phyloP scores from a whole-genome alignment of 2,888 invertebrate species.

The Loripinus fragilis region DNA sequence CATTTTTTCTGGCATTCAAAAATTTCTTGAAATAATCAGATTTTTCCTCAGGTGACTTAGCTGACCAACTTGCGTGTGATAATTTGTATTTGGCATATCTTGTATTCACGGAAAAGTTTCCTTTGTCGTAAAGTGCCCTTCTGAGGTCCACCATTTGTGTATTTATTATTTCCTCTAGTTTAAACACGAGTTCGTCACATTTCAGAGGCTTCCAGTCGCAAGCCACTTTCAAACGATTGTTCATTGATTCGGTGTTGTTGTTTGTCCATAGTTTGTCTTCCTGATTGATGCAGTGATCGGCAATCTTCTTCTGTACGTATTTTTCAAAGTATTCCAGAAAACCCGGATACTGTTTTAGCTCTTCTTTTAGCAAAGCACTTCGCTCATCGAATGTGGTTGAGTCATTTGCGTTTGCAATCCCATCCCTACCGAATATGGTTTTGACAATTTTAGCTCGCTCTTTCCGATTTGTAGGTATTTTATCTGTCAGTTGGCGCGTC shows the following conservation, averaged over 20 bases:
- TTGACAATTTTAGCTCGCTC: neutral
- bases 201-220: slow-evolving; percentile 42
- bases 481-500: neutral
- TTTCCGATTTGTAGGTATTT: neutral
- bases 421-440: slow-evolving; percentile 31
- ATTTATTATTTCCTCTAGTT: slow-evolving; percentile 20
- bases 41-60: neutral
- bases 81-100: neutral
- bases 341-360: neutral
- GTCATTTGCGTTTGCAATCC: slow-evolving; percentile 31
- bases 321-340: slow-evolving; percentile 27
- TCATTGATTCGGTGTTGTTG: slow-evolving; percentile 55
- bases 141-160: slow-evolving; percentile 39
- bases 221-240: slow-evolving; percentile 43
- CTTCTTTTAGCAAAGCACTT: neutral
- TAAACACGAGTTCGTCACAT: slow-evolving; percentile 35
- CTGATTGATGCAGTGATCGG: slow-evolving; percentile 3
- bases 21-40: neutral
- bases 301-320: slow-evolving; percentile 18
- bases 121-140: slow-evolving; percentile 42
- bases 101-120: slow-evolving; percentile 32
- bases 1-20: neutral
- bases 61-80: slow-evolving; percentile 5
- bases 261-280: slow-evolving; percentile 50
- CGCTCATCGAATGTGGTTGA: slow-evolving; percentile 24